Percentiles rank a stretch among this genome's conserved stretches.
These are phyloP conservation scores for Pteria penguin DNA, from an alignment of 2,888 invertebrate species.

Conservation along the genomic window DNA sequence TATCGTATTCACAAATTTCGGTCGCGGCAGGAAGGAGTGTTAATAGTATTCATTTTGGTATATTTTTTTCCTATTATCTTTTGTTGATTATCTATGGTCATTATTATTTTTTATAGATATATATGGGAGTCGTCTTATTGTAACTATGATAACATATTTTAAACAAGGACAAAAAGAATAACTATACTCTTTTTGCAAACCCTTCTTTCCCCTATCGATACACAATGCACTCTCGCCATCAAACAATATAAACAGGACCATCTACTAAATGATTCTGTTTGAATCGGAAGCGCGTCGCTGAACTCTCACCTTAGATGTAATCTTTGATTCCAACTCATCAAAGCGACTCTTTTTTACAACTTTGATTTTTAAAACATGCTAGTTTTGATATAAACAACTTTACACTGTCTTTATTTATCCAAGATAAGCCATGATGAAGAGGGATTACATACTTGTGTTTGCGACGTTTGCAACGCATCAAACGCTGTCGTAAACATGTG, in stretches of 20 bases:
- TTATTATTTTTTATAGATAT: too few species aligned
- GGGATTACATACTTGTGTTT: neutral
- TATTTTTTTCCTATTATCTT: too few species aligned
- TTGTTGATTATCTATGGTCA: too few species aligned
- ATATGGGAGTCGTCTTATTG: too few species aligned
- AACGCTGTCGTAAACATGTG: neutral
- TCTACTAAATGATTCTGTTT: constrained; percentile 26
- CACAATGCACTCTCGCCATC: too few species aligned
- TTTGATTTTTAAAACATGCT: neutral
- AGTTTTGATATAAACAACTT: neutral
- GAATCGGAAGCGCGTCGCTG: constrained; percentile 11
- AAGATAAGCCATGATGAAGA: neutral
- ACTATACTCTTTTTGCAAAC: too few species aligned
- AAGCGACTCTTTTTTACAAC: neutral
- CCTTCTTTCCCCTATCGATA: too few species aligned
- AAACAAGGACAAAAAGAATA: too few species aligned
- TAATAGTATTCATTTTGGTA: too few species aligned
- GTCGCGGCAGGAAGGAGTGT: too few species aligned
- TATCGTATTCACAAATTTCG: too few species aligned
- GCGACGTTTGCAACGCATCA: neutral
- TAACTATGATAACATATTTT: too few species aligned
- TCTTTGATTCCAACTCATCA: neutral
- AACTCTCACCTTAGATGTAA: neutral
- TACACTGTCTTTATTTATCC: neutral
- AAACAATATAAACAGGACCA: constrained; percentile 6